Evolutionary conservation across 2,888 invertebrate species (phyloP).

Genomic region (Drosophila setosimentum): DNA sequence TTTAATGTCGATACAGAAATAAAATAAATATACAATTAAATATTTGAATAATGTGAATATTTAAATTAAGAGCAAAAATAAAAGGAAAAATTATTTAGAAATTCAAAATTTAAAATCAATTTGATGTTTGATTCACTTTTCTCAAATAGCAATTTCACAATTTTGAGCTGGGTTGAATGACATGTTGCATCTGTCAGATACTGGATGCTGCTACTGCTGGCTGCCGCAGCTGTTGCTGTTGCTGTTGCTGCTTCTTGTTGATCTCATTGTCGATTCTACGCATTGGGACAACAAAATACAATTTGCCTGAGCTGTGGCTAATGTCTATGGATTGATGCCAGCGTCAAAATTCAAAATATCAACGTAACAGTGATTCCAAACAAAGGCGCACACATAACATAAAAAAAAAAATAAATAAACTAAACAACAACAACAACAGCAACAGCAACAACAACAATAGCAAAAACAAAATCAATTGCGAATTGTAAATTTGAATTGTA

Average conservation of each 20-base stretch:
- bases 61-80: not conserved
- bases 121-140: not conserved
- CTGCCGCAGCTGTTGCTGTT: slow-evolving; percentile 8
- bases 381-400: slow-evolving; percentile 51
- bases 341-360: slow-evolving; percentile 62
- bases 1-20: too few species aligned
- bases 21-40: too few species aligned
- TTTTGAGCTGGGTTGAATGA: slow-evolving; percentile 57
- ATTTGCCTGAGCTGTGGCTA: slow-evolving; percentile 31
- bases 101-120: not conserved
- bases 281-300: slow-evolving; percentile 32
- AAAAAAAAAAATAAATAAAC: not conserved
- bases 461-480: slow-evolving; percentile 57
- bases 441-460: slow-evolving; percentile 16
- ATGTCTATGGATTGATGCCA: slow-evolving; percentile 75
- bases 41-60: not conserved
- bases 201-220: slow-evolving; percentile 16
- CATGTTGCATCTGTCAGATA: slow-evolving; percentile 50
- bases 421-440: not conserved
- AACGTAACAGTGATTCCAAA: slow-evolving; percentile 50
- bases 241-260: slow-evolving; percentile 28
- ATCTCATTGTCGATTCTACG: slow-evolving; percentile 32
- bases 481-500: slow-evolving; percentile 73
- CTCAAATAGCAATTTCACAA: not conserved
- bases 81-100: not conserved